phyloP scores from a whole-genome alignment of 2,888 invertebrate species.

The Gibbula magus region DNA sequence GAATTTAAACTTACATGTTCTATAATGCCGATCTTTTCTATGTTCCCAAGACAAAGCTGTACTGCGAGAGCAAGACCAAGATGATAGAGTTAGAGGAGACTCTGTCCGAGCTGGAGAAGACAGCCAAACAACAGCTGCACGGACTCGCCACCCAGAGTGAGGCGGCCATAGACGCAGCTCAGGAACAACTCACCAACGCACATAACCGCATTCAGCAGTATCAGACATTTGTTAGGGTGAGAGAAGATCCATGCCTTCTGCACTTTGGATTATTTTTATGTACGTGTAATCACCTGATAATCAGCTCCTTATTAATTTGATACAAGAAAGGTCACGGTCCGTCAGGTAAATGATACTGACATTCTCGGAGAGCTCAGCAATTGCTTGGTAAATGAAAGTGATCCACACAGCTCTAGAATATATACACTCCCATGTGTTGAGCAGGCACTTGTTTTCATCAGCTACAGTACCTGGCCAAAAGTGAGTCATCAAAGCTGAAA shows the following conservation, averaged over 20 bases:
- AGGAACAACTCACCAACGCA: constrained; percentile 62
- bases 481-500: too few species aligned
- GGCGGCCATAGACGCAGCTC: constrained; percentile 70
- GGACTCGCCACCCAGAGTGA: constrained; percentile 71
- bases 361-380: neutral
- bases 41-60: constrained; percentile 54
- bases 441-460: neutral
- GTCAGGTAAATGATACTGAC: neutral
- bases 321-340: too few species aligned
- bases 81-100: constrained; percentile 59
- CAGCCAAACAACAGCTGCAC: constrained; percentile 71
- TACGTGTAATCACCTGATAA: neutral
- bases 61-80: constrained; percentile 58
- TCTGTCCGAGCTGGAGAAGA: constrained; percentile 64
- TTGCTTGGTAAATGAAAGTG: neutral
- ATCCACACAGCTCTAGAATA: neutral
- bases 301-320: too few species aligned
- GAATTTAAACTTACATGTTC: too few species aligned
- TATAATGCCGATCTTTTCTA: too few species aligned
- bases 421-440: neutral
- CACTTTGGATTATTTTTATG: neutral
- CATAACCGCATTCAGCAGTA: constrained; percentile 61
- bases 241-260: neutral
- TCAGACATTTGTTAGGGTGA: constrained; percentile 69
- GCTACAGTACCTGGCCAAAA: too few species aligned